These are phyloP conservation scores for Gnatocerus cornutus DNA, from an alignment of 2,888 invertebrate species.

Conservation along the genomic window DNA sequence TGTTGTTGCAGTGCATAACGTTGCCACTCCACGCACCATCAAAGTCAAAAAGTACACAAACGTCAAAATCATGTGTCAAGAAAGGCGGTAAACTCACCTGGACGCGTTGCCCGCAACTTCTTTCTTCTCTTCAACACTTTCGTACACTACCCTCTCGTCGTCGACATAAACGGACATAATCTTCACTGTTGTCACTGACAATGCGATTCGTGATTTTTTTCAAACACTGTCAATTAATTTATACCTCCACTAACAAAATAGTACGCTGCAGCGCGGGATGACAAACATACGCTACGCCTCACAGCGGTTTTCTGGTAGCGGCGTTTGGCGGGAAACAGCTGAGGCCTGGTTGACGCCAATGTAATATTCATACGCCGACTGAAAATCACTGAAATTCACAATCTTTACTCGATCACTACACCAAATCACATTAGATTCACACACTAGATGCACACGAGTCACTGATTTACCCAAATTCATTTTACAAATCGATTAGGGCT, in stretches of 20 bases:
- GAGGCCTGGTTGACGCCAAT: slow-evolving; percentile 74
- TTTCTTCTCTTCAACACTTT: slow-evolving; percentile 74
- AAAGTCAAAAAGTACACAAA: slow-evolving; percentile 54
- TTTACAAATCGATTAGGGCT: neutral
- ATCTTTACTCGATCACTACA: neutral
- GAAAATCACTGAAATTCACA: slow-evolving; percentile 30
- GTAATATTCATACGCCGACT: slow-evolving; percentile 69
- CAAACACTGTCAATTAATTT: slow-evolving; percentile 21
- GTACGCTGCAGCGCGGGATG: slow-evolving; percentile 68
- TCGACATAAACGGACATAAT: slow-evolving; percentile 75
- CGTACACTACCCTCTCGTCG: slow-evolving; percentile 73
- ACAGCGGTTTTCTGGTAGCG: slow-evolving; percentile 78
- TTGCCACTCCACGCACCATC: slow-evolving; percentile 44
- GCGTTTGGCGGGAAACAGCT: slow-evolving; percentile 83
- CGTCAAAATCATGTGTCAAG: slow-evolving; percentile 68
- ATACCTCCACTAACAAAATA: slow-evolving; percentile 47
- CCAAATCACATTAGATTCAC: neutral
- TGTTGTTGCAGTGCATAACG: slow-evolving; percentile 26
- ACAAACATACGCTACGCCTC: slow-evolving; percentile 74
- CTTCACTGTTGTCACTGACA: slow-evolving; percentile 43
- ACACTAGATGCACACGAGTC: slow-evolving; percentile 3
- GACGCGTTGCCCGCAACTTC: slow-evolving; percentile 70
- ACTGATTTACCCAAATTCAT: slow-evolving; percentile 7
- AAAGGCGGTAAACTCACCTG: slow-evolving; percentile 70
- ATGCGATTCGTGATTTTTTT: slow-evolving; percentile 6